Evolutionary conservation across 2,797 vertebrate genomes (phyloP), one percentile per base, ranked within the genome.

Genomic region (Oryzias sinensis): DNA sequence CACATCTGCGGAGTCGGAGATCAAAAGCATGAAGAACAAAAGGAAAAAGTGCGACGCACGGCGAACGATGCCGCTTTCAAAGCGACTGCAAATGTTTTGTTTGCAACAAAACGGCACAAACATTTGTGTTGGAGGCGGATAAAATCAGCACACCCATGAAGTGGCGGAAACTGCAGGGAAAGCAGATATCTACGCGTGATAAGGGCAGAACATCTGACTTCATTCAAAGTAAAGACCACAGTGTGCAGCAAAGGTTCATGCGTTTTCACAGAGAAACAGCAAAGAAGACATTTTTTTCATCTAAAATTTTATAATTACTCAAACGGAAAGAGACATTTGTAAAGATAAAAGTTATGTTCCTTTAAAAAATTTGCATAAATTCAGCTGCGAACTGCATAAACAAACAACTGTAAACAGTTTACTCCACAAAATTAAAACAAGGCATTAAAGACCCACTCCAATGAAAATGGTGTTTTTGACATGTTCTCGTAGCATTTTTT

Each of bases 111-210:
- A 29, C 62, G 62, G 63, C 79, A 83, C 81, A 90, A 89, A 90
- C 76, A 87, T 88, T 89, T 88, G 74, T 76, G 53, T 65, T 56
- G 65, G 63, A 64, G 18, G 55, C 14, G 72, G 89, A 88, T 90
- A 85, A 84, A 76, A 90, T 91, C 84, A 82, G 78, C 70, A 69
- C 83, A 73, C 77, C 77, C 74, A 81, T 64, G 79, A 66, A 68
- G 53, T 43, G 63, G 65, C 79, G 72, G 74, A 66, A 72, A 69
- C 49, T 11, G 47, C 49, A 69, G 64, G 76, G 68, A 59, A 70
- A 77, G 49, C 42, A 58, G 47, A 63, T 49, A 25, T 3, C 41
- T 52, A 53, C 27, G 60, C 18, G 4, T 62, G 81, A 79, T 68
- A 72, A 76, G 58, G n/a, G n/a, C 17, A 50, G 44, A 43, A 76